Evolutionary conservation across 2,888 invertebrate species (phyloP), one percentile per base, ranked within the genome.

Genomic region (Epirrita christyi): DNA sequence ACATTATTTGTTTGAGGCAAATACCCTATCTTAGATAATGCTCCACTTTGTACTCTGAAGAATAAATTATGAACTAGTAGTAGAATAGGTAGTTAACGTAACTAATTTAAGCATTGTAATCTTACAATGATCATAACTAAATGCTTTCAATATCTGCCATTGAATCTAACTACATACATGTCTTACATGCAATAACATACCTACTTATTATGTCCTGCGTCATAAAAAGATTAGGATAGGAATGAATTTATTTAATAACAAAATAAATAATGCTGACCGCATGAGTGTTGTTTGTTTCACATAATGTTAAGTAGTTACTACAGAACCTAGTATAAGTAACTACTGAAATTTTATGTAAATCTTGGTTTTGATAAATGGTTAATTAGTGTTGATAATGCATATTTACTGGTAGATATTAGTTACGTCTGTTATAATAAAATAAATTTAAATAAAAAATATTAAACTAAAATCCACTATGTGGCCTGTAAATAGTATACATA

Each of bases 71-170:
- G 57, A 49, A 43, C 53, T 54, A 49, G 21, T 54, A 49, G 21
- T 41, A 14, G 15, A 53, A 55, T 3, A 21, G 2, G 21, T 55
- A 52, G 51, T 38, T 37, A 29, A 52, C 2, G 10, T 27, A 44
- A 32, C 8, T 38, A 15, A 15, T 37, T 15, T 46, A 48, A n/a
- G 6, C 29, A 51, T 28, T 57, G 34, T 56, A 36, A 48, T 37
- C n/a, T 36, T 32, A 53, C 55, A 49, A 60, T 47, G 53, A 49
- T 52, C 36, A 55, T 59, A 46, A 42, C 57, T 52, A 54, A 50
- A 45, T 55, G 34, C 14, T 37, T 42, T 11, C 10, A 28, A 44
- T 28, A 44, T 38, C 14, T 21, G 32, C 32, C 32, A 32, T 7
- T 29, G 28, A 29, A 32, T 32, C 2, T 7, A 32, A 7, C 32